These are phyloP conservation scores for Drosophila neotestacea DNA, from an alignment of 2,888 invertebrate species.

Conservation along the genomic window DNA sequence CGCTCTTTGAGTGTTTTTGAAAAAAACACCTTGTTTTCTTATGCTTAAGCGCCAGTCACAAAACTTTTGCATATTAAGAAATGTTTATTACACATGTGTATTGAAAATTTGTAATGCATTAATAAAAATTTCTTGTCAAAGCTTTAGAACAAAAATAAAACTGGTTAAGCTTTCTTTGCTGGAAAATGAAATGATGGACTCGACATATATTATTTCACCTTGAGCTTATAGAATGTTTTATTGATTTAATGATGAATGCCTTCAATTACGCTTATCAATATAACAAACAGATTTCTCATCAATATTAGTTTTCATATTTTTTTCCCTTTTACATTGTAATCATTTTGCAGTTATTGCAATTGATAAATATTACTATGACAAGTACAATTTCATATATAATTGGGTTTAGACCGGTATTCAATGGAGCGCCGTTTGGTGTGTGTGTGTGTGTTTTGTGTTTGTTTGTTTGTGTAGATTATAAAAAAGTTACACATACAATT, in stretches of 20 bases:
- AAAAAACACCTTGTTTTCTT: slow-evolving; percentile 41
- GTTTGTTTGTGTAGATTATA: slow-evolving; percentile 41
- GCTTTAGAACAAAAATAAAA: slow-evolving; percentile 45
- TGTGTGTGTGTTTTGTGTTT: slow-evolving; percentile 38
- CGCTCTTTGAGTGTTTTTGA: slow-evolving; percentile 27
- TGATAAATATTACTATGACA: slow-evolving; percentile 75
- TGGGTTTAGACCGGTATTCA: slow-evolving; percentile 54
- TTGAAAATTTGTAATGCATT: slow-evolving; percentile 51
- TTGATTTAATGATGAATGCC: slow-evolving; percentile 78
- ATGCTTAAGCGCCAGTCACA: slow-evolving; percentile 50
- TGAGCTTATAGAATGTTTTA: slow-evolving; percentile 77
- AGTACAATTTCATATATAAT: slow-evolving; percentile 62
- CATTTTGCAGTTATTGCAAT: slow-evolving; percentile 66
- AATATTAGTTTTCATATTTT: slow-evolving; percentile 59
- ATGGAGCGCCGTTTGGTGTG: slow-evolving; percentile 46
- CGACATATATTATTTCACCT: slow-evolving; percentile 13
- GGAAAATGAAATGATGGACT: not conserved
- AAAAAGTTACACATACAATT: slow-evolving; percentile 45
- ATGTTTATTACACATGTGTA: slow-evolving; percentile 34
- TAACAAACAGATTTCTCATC: slow-evolving; percentile 78
- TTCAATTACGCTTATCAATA: slow-evolving; percentile 75
- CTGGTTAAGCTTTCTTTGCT: slow-evolving; percentile 4
- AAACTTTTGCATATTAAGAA: slow-evolving; percentile 40
- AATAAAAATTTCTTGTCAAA: slow-evolving; percentile 59
- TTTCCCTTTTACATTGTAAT: slow-evolving; percentile 57